Evolutionary conservation across 1,140 invertebrate species (phyloP).

Genomic region (Rhagoletis pomonella): DNA sequence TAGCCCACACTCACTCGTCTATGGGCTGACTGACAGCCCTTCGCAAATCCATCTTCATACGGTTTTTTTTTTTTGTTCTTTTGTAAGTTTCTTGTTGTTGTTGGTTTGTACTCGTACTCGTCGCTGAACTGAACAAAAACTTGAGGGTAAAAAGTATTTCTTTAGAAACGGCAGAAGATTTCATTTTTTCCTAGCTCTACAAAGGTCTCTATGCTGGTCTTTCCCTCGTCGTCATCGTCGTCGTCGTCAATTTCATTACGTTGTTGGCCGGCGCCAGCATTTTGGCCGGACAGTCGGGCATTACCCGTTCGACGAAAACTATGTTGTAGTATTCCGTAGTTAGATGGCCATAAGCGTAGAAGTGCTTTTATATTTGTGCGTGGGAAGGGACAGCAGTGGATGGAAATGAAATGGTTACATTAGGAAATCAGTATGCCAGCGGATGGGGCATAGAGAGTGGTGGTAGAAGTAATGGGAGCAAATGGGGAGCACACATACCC

Average conservation of each 20-base stretch:
- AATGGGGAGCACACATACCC: not conserved
- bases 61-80: not conserved
- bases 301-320: slow-evolving; percentile 32
- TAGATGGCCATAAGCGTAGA: not conserved
- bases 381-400: not conserved
- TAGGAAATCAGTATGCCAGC: not conserved
- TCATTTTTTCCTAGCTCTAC: slow-evolving; percentile 27
- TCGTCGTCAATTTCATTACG: slow-evolving; percentile 36
- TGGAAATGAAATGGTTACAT: not conserved
- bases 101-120: not conserved
- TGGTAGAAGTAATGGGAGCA: not conserved
- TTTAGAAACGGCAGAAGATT: slow-evolving; percentile 41
- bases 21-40: not conserved
- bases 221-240: not conserved
- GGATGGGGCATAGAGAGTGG: not conserved
- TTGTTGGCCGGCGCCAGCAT: slow-evolving; percentile 44
- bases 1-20: not conserved
- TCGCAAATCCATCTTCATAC: slow-evolving; percentile 41
- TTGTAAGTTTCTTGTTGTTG: not conserved
- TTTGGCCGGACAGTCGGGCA: slow-evolving; percentile 28
- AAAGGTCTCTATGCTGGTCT: not conserved
- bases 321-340: not conserved
- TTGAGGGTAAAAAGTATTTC: slow-evolving; percentile 48
- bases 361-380: not conserved
- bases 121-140: not conserved